Evolutionary conservation across 1,140 invertebrate genomes (phyloP).

Genomic region (Drosophila ambigua): DNA sequence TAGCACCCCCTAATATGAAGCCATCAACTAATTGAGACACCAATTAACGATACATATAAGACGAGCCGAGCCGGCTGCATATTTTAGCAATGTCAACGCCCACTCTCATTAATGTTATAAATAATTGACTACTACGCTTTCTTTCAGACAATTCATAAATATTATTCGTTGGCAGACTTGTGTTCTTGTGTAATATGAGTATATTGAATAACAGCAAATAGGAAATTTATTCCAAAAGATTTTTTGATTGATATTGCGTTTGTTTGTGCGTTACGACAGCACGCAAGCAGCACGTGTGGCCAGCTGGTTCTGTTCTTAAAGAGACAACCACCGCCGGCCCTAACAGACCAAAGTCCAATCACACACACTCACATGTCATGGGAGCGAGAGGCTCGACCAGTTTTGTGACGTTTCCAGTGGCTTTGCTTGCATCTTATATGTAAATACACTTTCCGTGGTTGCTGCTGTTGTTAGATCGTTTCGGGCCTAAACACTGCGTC

Average conservation of each 20-base stretch:
- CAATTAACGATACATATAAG: constrained; percentile 32
- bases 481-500: constrained; percentile 43
- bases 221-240: constrained; percentile 1
- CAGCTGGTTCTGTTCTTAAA: constrained; percentile 13
- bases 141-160: constrained; percentile 26
- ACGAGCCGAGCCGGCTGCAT: not conserved
- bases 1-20: not conserved
- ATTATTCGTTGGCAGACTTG: constrained; percentile 4
- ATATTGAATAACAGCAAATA: not conserved
- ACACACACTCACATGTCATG: constrained; percentile 5
- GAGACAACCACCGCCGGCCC: not conserved
- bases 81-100: constrained; percentile 53
- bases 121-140: constrained; percentile 58
- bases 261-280: constrained; percentile 17
- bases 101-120: constrained; percentile 46
- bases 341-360: constrained; percentile 38
- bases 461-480: constrained; percentile 21
- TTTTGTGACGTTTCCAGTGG: constrained; percentile 37
- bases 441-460: constrained; percentile 13
- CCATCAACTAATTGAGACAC: constrained; percentile 35
- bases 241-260: constrained; percentile 16
- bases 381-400: constrained; percentile 47
- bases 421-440: constrained; percentile 21
- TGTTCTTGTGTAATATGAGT: constrained; percentile 33
- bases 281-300: constrained; percentile 35